Percentiles rank a stretch among this genome's conserved stretches.
Conservation (phyloP, 2,113 vertebrate species). For the Sylvietta virens region DNA sequence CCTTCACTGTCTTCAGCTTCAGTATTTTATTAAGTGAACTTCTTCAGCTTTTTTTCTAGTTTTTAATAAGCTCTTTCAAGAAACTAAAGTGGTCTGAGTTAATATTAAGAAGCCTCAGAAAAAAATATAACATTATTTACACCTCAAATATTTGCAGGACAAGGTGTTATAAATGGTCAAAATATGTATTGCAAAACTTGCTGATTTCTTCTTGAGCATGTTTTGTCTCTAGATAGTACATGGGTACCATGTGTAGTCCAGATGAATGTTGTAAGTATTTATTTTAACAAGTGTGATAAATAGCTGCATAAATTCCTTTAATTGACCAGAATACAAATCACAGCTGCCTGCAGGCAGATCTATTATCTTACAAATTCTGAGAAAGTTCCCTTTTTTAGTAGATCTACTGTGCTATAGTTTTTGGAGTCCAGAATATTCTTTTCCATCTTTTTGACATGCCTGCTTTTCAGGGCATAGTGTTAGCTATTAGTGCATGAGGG, state of each 20-base stretch:
- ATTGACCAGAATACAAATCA: background rate
- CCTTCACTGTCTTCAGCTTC: background rate
- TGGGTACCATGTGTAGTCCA: background rate
- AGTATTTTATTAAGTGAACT: background rate
- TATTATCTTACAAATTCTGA: background rate
- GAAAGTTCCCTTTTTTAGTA: background rate
- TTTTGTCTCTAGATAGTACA: background rate
- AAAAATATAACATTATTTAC: background rate
- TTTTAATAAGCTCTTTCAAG: background rate
- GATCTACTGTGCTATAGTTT: background rate
- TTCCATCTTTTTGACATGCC: slow-evolving; percentile 8
- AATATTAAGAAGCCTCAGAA: background rate
- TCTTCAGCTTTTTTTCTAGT: background rate
- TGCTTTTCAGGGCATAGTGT: background rate
- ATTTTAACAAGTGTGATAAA: background rate
- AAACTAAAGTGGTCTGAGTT: background rate
- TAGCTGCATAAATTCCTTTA: background rate
- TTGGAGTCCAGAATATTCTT: slow-evolving; percentile 30
- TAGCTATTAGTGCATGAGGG: background rate
- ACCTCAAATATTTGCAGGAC: background rate
- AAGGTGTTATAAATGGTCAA: background rate
- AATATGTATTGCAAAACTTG: background rate
- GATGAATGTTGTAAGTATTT: background rate
- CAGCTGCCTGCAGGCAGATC: background rate
- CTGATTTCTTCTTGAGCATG: background rate